A percentile compares a stretch with the other conserved stretches of the same genome.
These are phyloP conservation scores for Setophaga coronata DNA, from an alignment of 2,113 vertebrate genomes.

Conservation along the genomic window DNA sequence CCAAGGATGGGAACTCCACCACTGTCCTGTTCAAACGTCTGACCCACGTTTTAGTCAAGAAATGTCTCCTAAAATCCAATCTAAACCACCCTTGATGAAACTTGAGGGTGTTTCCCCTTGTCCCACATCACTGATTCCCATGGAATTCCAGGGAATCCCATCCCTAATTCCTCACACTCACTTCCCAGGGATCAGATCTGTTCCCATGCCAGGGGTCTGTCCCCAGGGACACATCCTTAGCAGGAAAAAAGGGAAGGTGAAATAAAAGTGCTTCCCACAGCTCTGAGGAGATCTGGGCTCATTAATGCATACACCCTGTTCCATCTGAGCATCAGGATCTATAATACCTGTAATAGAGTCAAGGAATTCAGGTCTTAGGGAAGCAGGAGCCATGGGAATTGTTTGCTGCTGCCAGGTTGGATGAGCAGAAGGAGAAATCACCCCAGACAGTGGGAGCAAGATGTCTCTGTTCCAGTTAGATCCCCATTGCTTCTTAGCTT, in stretches of 20 bases:
- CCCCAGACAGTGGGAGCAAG: neutral
- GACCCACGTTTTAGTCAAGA: neutral
- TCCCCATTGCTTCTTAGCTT: neutral
- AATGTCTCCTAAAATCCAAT: neutral
- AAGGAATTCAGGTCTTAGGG: neutral
- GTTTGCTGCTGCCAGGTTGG: neutral
- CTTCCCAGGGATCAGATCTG: neutral
- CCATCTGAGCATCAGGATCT: neutral
- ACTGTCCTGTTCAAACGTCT: neutral
- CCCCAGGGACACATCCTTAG: neutral
- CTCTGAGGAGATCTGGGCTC: neutral
- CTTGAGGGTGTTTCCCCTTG: neutral
- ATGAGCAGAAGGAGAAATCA: neutral
- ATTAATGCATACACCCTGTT: neutral
- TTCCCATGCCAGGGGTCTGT: neutral
- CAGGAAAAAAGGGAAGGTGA: neutral
- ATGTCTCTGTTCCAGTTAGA: neutral
- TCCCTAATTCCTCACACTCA: neutral
- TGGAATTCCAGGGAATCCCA: neutral
- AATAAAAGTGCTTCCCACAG: neutral
- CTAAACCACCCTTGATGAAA: neutral
- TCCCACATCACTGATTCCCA: neutral
- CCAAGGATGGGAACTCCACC: too few species aligned
- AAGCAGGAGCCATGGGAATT: neutral
- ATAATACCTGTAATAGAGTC: accelerated